Evolutionary conservation across 2,113 vertebrate genomes (phyloP), one percentile per base, ranked within the genome.

Genomic region (Esox niger): DNA sequence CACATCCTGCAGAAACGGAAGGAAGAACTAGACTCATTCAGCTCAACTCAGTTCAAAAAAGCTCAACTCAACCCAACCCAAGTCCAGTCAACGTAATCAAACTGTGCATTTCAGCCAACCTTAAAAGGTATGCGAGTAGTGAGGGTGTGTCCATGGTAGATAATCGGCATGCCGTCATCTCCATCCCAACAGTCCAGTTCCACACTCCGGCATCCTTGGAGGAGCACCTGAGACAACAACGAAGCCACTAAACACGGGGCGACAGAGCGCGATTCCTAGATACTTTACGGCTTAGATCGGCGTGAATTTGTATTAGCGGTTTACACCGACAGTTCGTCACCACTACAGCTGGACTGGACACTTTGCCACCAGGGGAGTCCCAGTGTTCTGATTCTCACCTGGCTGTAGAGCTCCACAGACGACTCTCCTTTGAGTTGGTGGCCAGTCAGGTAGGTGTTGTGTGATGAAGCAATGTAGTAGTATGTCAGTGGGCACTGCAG

Each of bases 111-210:
- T 56, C 2, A 38, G 31, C 76, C 57, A 82, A 98, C 97, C 95
- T 98, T 98, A 88, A 99, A 99, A 74, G 95, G 92, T 68, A 99
- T 98, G 90, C 98, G 98, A 35, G 96, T 99, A 52, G 97, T 99
- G 59, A 99, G 95, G 1, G 97, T 99, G 82, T 99, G 97, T 26
- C 97, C 97, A 1, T 99, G 97, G 87, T 98, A 98, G 86, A 99
- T 99, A 17, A 98, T 92, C 46, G 97, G 97, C 93, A 95, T 95
- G 21, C 97, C 97, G 29, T 99, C 97, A 66, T 99, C 97, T 15
- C 97, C 97, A 32, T 99, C 97, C 97, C 97, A 99, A 82, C 97
- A 99, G 90, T 99, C 97, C 81, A 99, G 71, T 84, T 99, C 97
- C 0, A 99, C 91, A 0, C 97, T 98, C 82, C 97, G 90, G 73